Conservation (phyloP, 2,888 invertebrate species). For the Aromia moschata region DNA sequence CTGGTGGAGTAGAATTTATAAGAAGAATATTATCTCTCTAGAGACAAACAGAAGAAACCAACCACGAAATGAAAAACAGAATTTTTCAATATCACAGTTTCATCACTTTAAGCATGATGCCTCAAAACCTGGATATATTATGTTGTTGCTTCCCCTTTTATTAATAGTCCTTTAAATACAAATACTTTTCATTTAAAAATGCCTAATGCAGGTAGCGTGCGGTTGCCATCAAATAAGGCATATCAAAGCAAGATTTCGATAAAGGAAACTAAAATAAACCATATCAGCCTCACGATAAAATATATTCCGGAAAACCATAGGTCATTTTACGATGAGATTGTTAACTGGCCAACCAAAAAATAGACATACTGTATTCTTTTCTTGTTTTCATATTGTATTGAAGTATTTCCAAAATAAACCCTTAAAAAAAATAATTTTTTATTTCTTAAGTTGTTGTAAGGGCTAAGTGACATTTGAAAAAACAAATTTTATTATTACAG, state of each 20-base stretch:
- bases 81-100: conserved; percentile 4
- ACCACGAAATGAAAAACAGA: conserved; percentile 7
- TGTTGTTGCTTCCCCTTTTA: conserved; percentile 5
- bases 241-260: conserved; percentile 5
- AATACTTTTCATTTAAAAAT: no score
- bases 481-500: no score
- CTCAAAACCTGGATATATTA: conserved; percentile 4
- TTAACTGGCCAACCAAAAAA: conserved; percentile 2
- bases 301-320: conserved; percentile 5
- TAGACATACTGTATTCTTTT: conserved; percentile 4
- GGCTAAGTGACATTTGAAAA: no score
- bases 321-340: conserved; percentile 4
- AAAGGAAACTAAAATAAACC: conserved; percentile 1
- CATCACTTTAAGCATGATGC: conserved; percentile 8
- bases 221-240: conserved; percentile 1
- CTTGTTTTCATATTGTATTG: no score
- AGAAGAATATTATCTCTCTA: conserved; percentile 1
- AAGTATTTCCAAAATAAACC: no score
- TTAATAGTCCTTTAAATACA: conserved; percentile 6
- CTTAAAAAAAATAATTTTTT: no score
- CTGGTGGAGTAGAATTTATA: conserved; percentile 6
- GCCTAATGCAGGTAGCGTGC: no score
- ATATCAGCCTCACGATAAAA: not conserved
- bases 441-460: no score
- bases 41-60: conserved; percentile 1